Percentiles rank a stretch among this genome's conserved stretches.
Evolutionary conservation across 2,113 vertebrate species (phyloP).

Genomic region (Forbesichthys papilliferus): DNA sequence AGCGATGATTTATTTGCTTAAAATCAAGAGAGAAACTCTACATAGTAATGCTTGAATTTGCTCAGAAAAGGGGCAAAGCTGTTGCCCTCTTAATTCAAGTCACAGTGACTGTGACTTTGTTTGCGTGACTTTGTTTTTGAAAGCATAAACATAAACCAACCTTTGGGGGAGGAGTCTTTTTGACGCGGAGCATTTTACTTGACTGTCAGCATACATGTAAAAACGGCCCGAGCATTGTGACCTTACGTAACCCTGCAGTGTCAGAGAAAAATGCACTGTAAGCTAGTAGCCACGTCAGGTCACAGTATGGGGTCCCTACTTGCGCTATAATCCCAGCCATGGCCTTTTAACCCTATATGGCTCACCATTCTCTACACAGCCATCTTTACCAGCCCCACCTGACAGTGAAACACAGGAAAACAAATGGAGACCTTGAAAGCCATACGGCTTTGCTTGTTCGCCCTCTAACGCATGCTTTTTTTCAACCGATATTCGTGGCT

Average conservation of each 20-base stretch:
- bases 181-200: conserved; percentile 33
- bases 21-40: no score
- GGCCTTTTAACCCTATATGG: conserved; percentile 70
- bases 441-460: conserved; percentile 72
- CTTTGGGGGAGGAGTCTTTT: conserved; percentile 43
- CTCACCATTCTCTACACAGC: conserved; percentile 56
- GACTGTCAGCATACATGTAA: conserved; percentile 65
- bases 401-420: conserved; percentile 74
- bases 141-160: conserved; percentile 43
- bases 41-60: no score
- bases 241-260: conserved; percentile 68
- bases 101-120: conserved; percentile 49
- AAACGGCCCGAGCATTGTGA: conserved; percentile 65
- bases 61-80: neutral
- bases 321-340: conserved; percentile 72
- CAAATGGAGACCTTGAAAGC: conserved; percentile 79
- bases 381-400: conserved; percentile 47
- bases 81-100: conserved; percentile 26
- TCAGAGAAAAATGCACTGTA: conserved; percentile 76
- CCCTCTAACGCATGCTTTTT: conserved; percentile 59
- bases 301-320: conserved; percentile 75
- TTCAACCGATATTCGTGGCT: neutral
- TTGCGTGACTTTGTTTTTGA: conserved; percentile 14
- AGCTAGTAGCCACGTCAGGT: conserved; percentile 72
- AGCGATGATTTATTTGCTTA: no score